A percentile compares a stretch with the other conserved stretches of the same genome.
These are phyloP conservation scores for Hoplias malabaricus DNA, from an alignment of 2,113 vertebrate species.

Conservation along the genomic window DNA sequence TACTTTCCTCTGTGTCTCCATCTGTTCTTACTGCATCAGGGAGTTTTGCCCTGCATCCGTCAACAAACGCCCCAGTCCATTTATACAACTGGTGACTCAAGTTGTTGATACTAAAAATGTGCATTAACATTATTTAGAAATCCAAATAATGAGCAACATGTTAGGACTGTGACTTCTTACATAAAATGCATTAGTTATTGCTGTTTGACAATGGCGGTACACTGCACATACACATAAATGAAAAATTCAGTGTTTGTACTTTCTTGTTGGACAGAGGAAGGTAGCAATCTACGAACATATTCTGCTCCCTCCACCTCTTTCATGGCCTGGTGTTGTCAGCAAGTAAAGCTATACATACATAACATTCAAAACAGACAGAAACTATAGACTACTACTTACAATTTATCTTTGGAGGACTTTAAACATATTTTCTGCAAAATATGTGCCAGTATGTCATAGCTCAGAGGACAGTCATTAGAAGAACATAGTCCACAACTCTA, in stretches of 20 bases:
- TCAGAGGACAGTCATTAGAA: background rate
- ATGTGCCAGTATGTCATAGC: slow-evolving; percentile 27
- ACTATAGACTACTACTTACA: background rate
- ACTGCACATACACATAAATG: too few species aligned
- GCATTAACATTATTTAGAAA: background rate
- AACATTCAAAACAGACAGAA: background rate
- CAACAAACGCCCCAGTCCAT: background rate
- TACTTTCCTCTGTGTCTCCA: slow-evolving; percentile 51
- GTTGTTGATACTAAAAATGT: background rate
- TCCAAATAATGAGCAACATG: background rate
- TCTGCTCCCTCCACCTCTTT: background rate
- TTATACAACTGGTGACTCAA: background rate
- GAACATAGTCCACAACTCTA: background rate
- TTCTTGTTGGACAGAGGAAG: background rate
- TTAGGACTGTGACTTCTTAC: too few species aligned
- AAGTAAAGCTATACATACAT: background rate
- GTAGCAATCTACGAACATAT: background rate
- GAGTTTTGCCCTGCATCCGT: slow-evolving; percentile 16
- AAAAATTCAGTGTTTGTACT: background rate
- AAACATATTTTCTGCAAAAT: background rate
- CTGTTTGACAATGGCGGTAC: background rate
- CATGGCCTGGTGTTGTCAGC: background rate
- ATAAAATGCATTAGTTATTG: background rate
- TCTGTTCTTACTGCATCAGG: slow-evolving; percentile 49
- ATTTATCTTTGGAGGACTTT: background rate